These are phyloP conservation scores for Lasioglossum morio DNA, from an alignment of 2,888 invertebrate genomes.

Conservation along the genomic window DNA sequence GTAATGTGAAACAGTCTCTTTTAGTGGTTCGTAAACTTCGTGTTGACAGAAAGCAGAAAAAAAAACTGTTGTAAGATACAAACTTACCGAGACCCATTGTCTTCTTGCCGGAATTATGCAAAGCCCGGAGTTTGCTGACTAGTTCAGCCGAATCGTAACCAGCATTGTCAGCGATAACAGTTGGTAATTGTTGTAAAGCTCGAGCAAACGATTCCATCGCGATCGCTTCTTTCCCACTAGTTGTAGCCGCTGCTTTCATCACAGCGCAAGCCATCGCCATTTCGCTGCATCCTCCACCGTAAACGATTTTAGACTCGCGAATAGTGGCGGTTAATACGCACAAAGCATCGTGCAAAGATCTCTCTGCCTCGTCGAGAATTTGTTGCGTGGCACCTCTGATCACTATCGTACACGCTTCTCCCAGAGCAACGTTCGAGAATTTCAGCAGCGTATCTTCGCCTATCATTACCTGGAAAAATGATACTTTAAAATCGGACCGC, in stretches of 20 bases:
- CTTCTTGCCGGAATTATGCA: conserved; percentile 92
- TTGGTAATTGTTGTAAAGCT: conserved; percentile 95
- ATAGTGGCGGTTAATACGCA: conserved; percentile 98
- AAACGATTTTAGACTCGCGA: conserved; percentile 95
- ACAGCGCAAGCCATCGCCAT: conserved; percentile 99
- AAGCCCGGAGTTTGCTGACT: conserved; percentile 95
- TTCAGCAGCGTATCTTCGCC: conserved; percentile 98
- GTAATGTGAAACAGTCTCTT: no score
- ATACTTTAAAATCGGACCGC: conserved; percentile 4
- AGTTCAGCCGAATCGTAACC: conserved; percentile 99
- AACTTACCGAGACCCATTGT: conserved; percentile 91
- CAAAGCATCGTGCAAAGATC: conserved; percentile 98
- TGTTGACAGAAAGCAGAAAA: background rate
- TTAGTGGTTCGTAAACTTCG: no score
- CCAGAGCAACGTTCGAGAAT: conserved; percentile 97
- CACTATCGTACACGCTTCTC: conserved; percentile 98
- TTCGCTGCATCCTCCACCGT: conserved; percentile 97
- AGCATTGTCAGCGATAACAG: conserved; percentile 99
- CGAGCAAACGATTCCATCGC: conserved; percentile 98
- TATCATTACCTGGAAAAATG: conserved; percentile 90
- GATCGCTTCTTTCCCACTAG: conserved; percentile 98
- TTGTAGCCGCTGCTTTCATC: conserved; percentile 92
- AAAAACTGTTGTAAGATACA: background rate
- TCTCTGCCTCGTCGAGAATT: conserved; percentile 99
- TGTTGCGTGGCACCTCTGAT: conserved; percentile 99